Evolutionary conservation across 2,888 invertebrate species (phyloP), one percentile per base, ranked within the genome.

Genomic region (Germaria angustata): DNA sequence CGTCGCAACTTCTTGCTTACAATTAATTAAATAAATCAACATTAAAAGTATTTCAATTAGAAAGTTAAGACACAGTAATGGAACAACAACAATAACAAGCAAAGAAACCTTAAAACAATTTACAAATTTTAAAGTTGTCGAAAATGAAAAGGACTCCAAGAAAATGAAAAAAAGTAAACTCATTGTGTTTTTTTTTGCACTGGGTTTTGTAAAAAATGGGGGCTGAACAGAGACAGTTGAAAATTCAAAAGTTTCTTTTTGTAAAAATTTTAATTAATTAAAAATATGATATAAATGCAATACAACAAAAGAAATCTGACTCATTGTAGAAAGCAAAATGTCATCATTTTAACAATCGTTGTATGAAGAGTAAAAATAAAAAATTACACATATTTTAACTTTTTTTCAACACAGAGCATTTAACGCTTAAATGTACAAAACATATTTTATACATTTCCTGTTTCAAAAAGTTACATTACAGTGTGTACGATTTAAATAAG

Each of bases 31-130:
- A 81, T 68, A 73, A 75, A 75, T 65, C 78, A 78, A 73, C 69
- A 75, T 57, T 51, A 75, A 82, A 78, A 82, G 81, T 82, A 82
- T 82, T 82, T 82, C 78, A 77, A 81, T 81, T 81, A 72, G 66
- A 73, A 81, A 77, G 53, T 68, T 32, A 22, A 63, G n/a, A 44
- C 17, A 28, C n/a, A 24, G 8, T 7, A 55, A 69, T 11, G 22
- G 13, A 24, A 61, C 20, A 36, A 4, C 13, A 51, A 46, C 6
- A 13, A 32, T 17, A 44, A 15, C 53, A 73, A 22, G 15, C 2
- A 1, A 69, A 71, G 11, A 73, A 78, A 78, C 24, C 36, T 81
- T 73, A 32, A 49, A 78, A 72, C 32, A 72, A 72, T 41, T 39
- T 49, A 32, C 15, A 80, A 39, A 13, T 36, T 61, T n/a, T n/a